These are phyloP conservation scores for Zelostemma sp. DNA, from an alignment of 1,140 invertebrate species.

Conservation along the genomic window DNA sequence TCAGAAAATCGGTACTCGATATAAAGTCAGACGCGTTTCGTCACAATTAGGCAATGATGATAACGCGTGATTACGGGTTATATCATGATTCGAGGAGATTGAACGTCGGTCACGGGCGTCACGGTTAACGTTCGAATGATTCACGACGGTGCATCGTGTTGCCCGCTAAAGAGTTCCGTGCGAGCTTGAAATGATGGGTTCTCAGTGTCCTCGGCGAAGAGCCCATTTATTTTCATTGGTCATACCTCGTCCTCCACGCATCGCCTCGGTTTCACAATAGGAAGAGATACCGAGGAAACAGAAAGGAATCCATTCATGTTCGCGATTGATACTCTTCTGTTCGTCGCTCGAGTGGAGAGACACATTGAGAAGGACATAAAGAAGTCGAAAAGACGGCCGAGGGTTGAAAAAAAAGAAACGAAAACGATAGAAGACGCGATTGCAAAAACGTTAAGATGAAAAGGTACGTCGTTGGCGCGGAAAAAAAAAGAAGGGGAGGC, in stretches of 20 bases:
- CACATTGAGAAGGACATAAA: conserved; percentile 32
- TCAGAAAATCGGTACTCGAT: too few species aligned
- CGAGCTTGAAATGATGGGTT: conserved; percentile 42
- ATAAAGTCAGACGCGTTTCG: too few species aligned
- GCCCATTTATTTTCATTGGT: conserved; percentile 51
- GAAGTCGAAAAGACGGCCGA: too few species aligned
- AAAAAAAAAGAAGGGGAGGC: conserved; percentile 20
- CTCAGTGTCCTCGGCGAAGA: conserved; percentile 23
- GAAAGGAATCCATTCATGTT: conserved; percentile 29
- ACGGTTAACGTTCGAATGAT: conserved; percentile 34
- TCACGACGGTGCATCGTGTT: conserved; percentile 37
- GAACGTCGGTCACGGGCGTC: conserved; percentile 23
- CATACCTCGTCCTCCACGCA: conserved; percentile 41
- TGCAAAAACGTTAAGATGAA: conserved; percentile 10
- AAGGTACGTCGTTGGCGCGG: too few species aligned
- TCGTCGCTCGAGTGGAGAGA: conserved; percentile 14
- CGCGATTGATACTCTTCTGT: conserved; percentile 40
- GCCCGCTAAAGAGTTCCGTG: conserved; percentile 46
- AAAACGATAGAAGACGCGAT: conserved; percentile 29
- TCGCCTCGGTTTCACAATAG: conserved; percentile 35
- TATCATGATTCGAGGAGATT: too few species aligned
- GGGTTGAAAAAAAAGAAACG: too few species aligned
- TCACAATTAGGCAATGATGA: too few species aligned
- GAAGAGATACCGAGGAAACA: conserved; percentile 16
- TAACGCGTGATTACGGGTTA: too few species aligned